phyloP scores from a whole-genome alignment of 2,888 invertebrate species.

The Adelognathus sp. region DNA sequence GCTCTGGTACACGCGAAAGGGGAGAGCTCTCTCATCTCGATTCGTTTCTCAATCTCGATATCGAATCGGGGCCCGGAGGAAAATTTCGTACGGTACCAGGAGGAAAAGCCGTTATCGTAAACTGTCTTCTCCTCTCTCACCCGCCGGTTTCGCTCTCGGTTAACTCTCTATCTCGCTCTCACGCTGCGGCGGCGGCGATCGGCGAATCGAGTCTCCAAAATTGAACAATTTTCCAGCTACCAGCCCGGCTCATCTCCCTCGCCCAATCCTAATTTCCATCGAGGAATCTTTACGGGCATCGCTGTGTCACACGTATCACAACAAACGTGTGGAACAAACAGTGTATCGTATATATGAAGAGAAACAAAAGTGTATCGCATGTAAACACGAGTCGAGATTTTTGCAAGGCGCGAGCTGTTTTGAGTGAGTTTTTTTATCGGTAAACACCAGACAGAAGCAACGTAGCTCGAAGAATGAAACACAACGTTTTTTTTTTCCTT shows the following conservation, averaged over 20 bases:
- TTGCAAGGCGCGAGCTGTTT: background rate
- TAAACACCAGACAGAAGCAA: slow-evolving; percentile 4
- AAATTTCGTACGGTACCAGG: slow-evolving; percentile 56
- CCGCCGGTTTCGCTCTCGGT: slow-evolving; percentile 13
- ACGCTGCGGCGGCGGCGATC: background rate
- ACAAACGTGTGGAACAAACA: slow-evolving; percentile 42
- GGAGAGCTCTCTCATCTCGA: slow-evolving; percentile 47
- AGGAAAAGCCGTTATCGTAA: slow-evolving; percentile 59
- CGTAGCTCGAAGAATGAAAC: background rate
- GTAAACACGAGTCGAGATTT: slow-evolving; percentile 33
- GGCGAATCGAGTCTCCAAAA: slow-evolving; percentile 53
- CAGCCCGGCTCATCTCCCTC: background rate
- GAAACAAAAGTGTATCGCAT: slow-evolving; percentile 12
- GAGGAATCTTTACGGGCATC: slow-evolving; percentile 48
- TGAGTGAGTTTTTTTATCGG: slow-evolving; percentile 37
- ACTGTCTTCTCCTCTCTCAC: slow-evolving; percentile 43
- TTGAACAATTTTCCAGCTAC: slow-evolving; percentile 57
- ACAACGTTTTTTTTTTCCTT: slow-evolving; percentile 32
- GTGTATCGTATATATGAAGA: background rate
- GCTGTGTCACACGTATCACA: slow-evolving; percentile 7
- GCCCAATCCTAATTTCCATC: slow-evolving; percentile 55
- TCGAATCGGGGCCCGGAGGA: slow-evolving; percentile 55
- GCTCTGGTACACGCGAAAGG: slow-evolving; percentile 25
- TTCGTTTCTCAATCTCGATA: slow-evolving; percentile 59
- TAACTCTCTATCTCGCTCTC: background rate